These are phyloP conservation scores for Tetranychus truncatus DNA, from an alignment of 2,888 invertebrate genomes.

Conservation along the genomic window DNA sequence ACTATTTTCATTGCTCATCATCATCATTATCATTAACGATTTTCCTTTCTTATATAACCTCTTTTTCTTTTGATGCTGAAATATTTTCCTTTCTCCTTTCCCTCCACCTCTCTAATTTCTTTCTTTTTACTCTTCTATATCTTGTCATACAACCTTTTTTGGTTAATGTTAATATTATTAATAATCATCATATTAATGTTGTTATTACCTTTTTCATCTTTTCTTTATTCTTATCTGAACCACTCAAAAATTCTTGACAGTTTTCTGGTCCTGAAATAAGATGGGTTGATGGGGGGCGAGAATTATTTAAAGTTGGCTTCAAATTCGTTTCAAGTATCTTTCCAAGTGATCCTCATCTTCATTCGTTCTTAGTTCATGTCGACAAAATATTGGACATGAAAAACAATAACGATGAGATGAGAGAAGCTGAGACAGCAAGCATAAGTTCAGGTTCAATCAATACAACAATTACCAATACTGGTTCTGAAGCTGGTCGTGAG, in stretches of 20 bases:
- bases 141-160: constrained; percentile 1
- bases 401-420: constrained; percentile 34
- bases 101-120: neutral
- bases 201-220: neutral
- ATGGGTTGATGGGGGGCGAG: constrained; percentile 81
- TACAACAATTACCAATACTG: constrained; percentile 4
- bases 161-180: neutral
- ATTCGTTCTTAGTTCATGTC: constrained; percentile 66
- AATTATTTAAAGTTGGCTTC: constrained; percentile 62
- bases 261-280: constrained; percentile 73
- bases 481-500: constrained; percentile 15
- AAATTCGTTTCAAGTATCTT: constrained; percentile 74
- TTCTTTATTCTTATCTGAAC: neutral
- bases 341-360: constrained; percentile 67
- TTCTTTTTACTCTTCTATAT: neutral
- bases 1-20: neutral
- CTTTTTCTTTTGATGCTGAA: neutral
- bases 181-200: neutral
- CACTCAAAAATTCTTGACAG: constrained; percentile 27
- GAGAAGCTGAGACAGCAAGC: neutral
- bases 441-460: neutral
- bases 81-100: neutral
- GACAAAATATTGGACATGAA: constrained; percentile 50
- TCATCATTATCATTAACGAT: neutral
- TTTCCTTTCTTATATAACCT: neutral